phyloP scores from a whole-genome alignment of 2,888 invertebrate genomes.

The Agonopterix subpropinquella region DNA sequence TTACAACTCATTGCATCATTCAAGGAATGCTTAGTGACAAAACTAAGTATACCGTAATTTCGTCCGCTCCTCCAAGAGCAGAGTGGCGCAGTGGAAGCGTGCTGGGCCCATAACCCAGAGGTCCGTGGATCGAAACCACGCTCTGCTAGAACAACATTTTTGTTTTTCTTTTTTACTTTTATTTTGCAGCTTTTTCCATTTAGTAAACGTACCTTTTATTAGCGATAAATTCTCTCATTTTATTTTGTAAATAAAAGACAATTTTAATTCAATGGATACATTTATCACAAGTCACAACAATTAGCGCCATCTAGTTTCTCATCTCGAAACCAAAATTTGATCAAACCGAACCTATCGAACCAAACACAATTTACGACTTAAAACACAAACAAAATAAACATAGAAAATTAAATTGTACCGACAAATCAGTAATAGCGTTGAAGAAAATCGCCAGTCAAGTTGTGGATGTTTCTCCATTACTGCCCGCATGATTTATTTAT shows the following conservation, averaged over 20 bases:
- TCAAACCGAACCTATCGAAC: background rate
- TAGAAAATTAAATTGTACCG: background rate
- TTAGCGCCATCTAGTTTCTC: too few relatives aligned
- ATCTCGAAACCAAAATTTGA: too few relatives aligned
- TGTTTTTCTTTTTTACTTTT: constrained; percentile 14
- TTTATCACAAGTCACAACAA: too few relatives aligned
- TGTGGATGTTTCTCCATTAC: constrained; percentile 47
- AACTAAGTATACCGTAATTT: constrained; percentile 25
- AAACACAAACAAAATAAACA: too few relatives aligned
- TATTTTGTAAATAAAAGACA: background rate
- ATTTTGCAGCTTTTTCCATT: background rate
- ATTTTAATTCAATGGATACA: too few relatives aligned
- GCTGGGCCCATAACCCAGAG: constrained; percentile 91
- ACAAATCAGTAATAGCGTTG: background rate
- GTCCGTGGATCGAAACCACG: constrained; percentile 94
- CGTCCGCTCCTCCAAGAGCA: constrained; percentile 44
- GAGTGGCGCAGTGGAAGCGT: constrained; percentile 88
- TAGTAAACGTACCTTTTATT: constrained; percentile 1
- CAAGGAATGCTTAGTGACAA: too few relatives aligned
- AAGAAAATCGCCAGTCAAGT: constrained; percentile 19
- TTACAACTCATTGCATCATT: too few relatives aligned
- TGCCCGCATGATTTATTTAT: constrained; percentile 65
- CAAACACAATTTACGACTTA: too few relatives aligned
- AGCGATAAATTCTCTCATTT: background rate
- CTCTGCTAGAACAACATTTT: constrained; percentile 78